Evolutionary conservation across 2,797 vertebrate species (phyloP).

Genomic region (Coregonus suidteri): DNA sequence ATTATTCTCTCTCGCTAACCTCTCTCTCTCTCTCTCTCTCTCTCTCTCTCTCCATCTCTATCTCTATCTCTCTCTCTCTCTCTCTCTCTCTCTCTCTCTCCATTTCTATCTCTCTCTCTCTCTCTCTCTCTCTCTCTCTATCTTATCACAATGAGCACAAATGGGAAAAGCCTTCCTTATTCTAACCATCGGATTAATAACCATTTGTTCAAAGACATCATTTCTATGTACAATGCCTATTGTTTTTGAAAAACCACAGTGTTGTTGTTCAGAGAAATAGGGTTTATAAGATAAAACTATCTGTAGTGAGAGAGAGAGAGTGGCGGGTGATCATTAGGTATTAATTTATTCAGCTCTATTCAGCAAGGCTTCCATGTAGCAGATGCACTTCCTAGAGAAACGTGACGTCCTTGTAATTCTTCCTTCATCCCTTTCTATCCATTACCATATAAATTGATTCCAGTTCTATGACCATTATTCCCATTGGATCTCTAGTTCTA

Average conservation of each 20-base stretch:
- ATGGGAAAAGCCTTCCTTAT: neutral
- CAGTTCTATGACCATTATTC: neutral
- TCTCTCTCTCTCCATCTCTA: no score
- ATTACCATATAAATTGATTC: neutral
- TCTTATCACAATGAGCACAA: neutral
- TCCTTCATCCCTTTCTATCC: neutral
- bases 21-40: no score
- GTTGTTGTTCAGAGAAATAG: neutral
- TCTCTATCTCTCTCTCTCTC: neutral
- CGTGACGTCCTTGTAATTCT: neutral
- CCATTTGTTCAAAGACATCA: neutral
- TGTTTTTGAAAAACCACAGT: neutral
- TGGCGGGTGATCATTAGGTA: neutral
- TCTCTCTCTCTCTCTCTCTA: no score
- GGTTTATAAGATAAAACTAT: neutral
- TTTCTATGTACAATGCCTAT: neutral
- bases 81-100: neutral
- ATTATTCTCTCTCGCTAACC: neutral
- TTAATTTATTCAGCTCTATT: neutral
- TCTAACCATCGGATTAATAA: neutral
- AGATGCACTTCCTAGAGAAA: neutral
- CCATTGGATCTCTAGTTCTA: neutral
- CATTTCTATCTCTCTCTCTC: no score
- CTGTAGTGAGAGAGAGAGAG: neutral
- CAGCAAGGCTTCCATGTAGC: neutral